Evolutionary conservation across 2,113 vertebrate genomes (phyloP), one percentile per base, ranked within the genome.

Genomic region (Sceloporus undulatus): DNA sequence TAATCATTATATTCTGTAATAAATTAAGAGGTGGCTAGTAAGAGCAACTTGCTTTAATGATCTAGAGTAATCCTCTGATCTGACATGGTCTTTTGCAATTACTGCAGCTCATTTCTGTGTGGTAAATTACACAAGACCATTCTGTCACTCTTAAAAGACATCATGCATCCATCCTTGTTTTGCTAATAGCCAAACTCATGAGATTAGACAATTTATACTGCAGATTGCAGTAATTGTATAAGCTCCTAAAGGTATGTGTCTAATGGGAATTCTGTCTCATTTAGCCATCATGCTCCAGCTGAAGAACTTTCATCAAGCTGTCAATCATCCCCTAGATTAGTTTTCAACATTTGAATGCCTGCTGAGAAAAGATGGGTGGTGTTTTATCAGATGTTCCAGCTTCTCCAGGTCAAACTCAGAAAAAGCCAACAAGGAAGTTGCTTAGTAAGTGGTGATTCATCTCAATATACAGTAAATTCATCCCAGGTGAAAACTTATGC

Each of bases 131-230:
- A 29, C n/a, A 90, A 48, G 91, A 91, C 87, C 94, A 48, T 13
- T 14, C 87, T 78, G 83, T 92, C 89, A 87, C 70, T 93, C 85
- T 89, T 81, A 90, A 5, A 79, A 34, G 88, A 88, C 88, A 86
- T 75, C 82, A 85, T 4, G 16, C 75, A 87, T 86, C 78, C 87
- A 91, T 66, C 82, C 93, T 85, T 90, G 79, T 91, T 62, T 94
- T 92, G 94, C 75, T 89, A 86, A 40, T 91, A 88, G 87, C 80
- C 87, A 95, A 93, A 94, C 89, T 90, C 92, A 86, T 66, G 70
- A 95, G 93, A 94, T 95, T 82, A 95, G 93, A 95, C 93, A 96
- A 95, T 40, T 91, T 93, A 91, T 95, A 90, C 91, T 93, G 83
- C 76, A 90, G 91, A 95, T 94, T 96, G 93, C 74, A 94, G 88